phyloP scores from a whole-genome alignment of 2,797 vertebrate genomes.

The Rhinatrema bivittatum region DNA sequence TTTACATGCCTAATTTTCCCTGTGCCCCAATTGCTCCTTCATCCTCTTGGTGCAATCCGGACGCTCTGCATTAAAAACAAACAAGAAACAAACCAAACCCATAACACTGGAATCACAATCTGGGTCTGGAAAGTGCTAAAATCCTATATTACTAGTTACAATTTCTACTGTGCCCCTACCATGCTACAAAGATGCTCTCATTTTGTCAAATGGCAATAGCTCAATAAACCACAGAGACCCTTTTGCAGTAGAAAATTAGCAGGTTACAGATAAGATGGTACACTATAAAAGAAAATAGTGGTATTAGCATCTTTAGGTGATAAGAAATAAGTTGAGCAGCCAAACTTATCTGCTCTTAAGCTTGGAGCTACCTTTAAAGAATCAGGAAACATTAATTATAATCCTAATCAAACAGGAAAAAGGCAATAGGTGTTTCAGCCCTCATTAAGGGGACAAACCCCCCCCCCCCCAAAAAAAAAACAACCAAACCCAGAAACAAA shows the following conservation, averaged over 20 bases:
- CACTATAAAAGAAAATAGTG: background rate
- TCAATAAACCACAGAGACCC: too few species aligned
- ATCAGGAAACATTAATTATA: conserved; percentile 39
- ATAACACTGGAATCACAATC: conserved; percentile 15
- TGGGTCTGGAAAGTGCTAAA: background rate
- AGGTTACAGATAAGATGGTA: conserved; percentile 1
- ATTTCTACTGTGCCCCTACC: background rate
- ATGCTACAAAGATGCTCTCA: conserved; percentile 2
- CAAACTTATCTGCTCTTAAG: conserved; percentile 7
- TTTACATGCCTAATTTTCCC: conserved; percentile 26
- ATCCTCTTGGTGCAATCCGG: conserved; percentile 16
- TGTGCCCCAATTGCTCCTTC: conserved; percentile 19
- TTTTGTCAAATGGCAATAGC: background rate
- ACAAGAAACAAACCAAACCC: conserved; percentile 13
- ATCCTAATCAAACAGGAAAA: conserved; percentile 38
- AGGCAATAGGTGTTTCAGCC: conserved; percentile 43
- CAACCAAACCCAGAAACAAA: too few species aligned
- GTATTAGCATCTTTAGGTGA: conserved; percentile 17
- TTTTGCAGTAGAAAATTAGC: too few species aligned
- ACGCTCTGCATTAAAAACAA: conserved; percentile 9
- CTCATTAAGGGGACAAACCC: too few species aligned
- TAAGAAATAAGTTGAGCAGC: conserved; percentile 18
- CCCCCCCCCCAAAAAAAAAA: too few species aligned
- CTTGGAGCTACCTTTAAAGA: conserved; percentile 23
- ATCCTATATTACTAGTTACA: too few species aligned